phyloP scores from a whole-genome alignment of 2,113 vertebrate genomes.

The Pithys albifrons region DNA sequence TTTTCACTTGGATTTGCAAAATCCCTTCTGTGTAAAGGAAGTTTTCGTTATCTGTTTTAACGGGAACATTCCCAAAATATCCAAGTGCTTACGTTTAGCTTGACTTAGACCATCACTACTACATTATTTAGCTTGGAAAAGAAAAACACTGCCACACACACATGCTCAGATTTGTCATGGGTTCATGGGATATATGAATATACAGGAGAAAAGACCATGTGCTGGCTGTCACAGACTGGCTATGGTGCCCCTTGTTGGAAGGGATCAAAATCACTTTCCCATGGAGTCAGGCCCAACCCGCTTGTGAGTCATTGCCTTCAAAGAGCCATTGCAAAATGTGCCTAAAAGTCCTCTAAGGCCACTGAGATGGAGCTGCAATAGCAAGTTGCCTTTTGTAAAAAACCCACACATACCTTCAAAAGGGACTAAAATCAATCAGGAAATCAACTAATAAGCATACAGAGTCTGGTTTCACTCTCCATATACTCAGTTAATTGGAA shows the following conservation, averaged over 20 bases:
- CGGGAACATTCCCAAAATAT: constrained; percentile 1
- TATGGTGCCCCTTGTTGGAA: neutral
- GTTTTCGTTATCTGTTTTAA: constrained; percentile 27
- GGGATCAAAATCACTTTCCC: constrained; percentile 35
- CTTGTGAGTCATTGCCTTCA: constrained; percentile 27
- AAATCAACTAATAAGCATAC: neutral
- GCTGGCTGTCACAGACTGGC: constrained; percentile 18
- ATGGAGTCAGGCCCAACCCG: constrained; percentile 21
- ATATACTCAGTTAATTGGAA: neutral
- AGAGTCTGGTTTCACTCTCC: neutral
- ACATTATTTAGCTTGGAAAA: constrained; percentile 35
- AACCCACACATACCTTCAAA: neutral
- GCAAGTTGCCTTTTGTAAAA: neutral
- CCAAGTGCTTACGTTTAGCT: constrained; percentile 18
- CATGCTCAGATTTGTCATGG: constrained; percentile 22
- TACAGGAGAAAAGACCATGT: neutral
- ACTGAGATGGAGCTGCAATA: neutral
- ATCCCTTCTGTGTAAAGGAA: neutral
- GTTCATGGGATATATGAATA: neutral
- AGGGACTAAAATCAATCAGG: neutral
- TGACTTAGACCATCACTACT: neutral
- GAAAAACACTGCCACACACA: constrained; percentile 60
- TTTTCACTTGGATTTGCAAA: constrained; percentile 34
- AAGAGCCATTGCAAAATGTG: constrained; percentile 4
- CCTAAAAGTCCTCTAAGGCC: constrained; percentile 16